phyloP scores from a whole-genome alignment of 2,113 vertebrate genomes.

The Prietella phreatophila region DNA sequence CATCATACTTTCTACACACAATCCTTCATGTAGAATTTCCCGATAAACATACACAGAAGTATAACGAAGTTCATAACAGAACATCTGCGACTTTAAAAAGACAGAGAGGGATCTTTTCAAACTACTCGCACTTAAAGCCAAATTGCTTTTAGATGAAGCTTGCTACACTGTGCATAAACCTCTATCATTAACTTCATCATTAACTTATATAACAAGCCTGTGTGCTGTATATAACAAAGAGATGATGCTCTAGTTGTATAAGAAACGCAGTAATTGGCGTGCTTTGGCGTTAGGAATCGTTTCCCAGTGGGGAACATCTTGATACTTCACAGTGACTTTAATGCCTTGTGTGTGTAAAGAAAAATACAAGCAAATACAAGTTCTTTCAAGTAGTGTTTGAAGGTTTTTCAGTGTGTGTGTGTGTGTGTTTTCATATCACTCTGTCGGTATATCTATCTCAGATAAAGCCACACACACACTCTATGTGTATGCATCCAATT shows the following conservation, averaged over 20 bases:
- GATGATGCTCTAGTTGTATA: slow-evolving; percentile 33
- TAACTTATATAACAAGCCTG: slow-evolving; percentile 19
- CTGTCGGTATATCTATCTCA: neutral
- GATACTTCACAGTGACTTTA: slow-evolving; percentile 54
- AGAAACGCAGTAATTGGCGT: slow-evolving; percentile 42
- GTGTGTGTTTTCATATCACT: neutral
- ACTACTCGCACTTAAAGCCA: neutral
- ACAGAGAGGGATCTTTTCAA: neutral
- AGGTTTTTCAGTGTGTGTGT: neutral
- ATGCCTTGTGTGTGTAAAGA: slow-evolving; percentile 49
- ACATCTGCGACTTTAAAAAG: neutral
- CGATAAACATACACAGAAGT: neutral
- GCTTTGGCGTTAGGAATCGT: slow-evolving; percentile 55
- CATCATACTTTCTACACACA: neutral
- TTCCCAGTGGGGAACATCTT: slow-evolving; percentile 57
- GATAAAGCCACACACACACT: slow-evolving; percentile 32
- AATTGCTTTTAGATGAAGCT: slow-evolving; percentile 24
- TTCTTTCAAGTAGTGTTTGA: slow-evolving; percentile 4
- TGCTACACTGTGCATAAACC: slow-evolving; percentile 4
- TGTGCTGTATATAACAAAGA: slow-evolving; percentile 28
- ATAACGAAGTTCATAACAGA: neutral
- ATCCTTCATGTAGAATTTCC: neutral
- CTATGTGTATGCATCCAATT: slow-evolving; percentile 5
- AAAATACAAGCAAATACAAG: slow-evolving; percentile 53
- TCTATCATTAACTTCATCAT: slow-evolving; percentile 24